Evolutionary conservation across 2,888 invertebrate species (phyloP).

Genomic region (Cyaniris semiargus): DNA sequence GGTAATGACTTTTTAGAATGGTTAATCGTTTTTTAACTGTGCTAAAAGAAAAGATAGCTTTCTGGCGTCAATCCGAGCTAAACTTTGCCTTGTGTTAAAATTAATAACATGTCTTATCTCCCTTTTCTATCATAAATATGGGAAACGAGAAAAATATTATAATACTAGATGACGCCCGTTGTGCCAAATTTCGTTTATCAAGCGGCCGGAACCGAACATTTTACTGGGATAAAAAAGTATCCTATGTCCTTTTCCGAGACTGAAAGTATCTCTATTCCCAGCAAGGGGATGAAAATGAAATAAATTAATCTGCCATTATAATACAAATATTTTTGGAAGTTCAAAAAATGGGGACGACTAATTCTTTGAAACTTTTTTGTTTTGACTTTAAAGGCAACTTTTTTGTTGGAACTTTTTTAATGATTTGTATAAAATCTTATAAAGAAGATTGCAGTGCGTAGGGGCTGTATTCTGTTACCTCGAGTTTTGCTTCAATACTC

Average conservation of each 20-base stretch:
- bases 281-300: neutral
- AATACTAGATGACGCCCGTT: no score
- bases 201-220: neutral
- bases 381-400: neutral
- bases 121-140: no score
- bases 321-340: neutral
- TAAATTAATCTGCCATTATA: neutral
- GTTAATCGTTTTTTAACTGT: neutral
- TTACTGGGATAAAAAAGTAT: neutral
- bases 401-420: neutral
- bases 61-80: neutral
- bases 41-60: neutral
- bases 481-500: no score
- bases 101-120: neutral
- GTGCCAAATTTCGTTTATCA: no score
- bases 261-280: no score
- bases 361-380: neutral
- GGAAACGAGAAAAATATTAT: neutral
- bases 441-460: neutral
- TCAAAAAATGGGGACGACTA: neutral
- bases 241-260: no score
- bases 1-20: slow-evolving; percentile 30
- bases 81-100: neutral
- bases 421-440: neutral
- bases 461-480: no score